These are phyloP conservation scores for Chelonus insularis DNA, from an alignment of 1,140 invertebrate genomes.

Conservation along the genomic window DNA sequence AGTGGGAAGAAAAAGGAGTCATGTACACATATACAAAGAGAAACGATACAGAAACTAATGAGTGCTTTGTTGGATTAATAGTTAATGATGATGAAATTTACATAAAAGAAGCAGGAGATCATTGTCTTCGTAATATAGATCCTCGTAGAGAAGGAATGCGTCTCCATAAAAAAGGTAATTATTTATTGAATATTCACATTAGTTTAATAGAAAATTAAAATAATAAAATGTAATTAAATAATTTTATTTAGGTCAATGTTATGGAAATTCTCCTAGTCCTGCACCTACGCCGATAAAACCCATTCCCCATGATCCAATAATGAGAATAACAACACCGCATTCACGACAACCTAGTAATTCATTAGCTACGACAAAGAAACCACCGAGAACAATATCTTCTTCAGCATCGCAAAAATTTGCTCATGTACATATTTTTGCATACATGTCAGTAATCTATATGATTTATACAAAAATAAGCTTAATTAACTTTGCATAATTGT, in stretches of 20 bases:
- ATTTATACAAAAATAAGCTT: constrained; percentile 2
- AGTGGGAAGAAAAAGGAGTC: constrained; percentile 70
- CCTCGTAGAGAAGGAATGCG: constrained; percentile 69
- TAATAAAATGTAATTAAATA: constrained; percentile 17
- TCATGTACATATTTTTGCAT: background rate
- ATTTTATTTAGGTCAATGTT: constrained; percentile 51
- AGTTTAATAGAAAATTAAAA: constrained; percentile 17
- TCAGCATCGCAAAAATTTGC: constrained; percentile 21
- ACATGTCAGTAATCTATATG: constrained; percentile 5
- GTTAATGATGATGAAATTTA: constrained; percentile 67
- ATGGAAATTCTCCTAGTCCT: constrained; percentile 56
- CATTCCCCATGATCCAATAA: constrained; percentile 44
- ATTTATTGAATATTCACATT: constrained; percentile 2
- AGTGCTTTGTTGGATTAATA: constrained; percentile 75
- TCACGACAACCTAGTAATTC: constrained; percentile 29
- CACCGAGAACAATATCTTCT: constrained; percentile 35
- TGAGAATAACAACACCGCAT: constrained; percentile 40
- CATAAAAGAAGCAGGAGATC: constrained; percentile 73
- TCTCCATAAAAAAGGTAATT: constrained; percentile 63
- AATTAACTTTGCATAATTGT: too few species aligned
- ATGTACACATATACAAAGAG: constrained; percentile 74
- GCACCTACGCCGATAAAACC: constrained; percentile 52
- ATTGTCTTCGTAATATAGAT: constrained; percentile 69
- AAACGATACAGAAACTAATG: constrained; percentile 67
- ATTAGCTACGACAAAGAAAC: constrained; percentile 29